Evolutionary conservation across 2,797 vertebrate species (phyloP).

Genomic region (Xerus rutilus): DNA sequence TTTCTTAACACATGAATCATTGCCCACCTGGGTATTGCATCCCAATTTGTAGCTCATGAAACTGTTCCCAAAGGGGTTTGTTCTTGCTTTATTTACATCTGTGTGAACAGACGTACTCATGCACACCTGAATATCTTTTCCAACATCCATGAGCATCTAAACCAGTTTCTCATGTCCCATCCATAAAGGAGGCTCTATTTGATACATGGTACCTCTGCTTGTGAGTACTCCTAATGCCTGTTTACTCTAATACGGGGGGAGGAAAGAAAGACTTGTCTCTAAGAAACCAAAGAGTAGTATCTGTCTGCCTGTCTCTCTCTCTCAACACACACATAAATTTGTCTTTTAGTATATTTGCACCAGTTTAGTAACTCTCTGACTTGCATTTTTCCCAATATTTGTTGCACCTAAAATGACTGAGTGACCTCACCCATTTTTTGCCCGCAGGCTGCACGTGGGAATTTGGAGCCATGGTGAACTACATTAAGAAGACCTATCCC

Average conservation of each 20-base stretch:
- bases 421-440: conserved; percentile 48
- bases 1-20: conserved; percentile 21
- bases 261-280: neutral
- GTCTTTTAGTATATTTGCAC: neutral
- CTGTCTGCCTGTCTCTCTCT: neutral
- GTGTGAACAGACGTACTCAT: neutral
- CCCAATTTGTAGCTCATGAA: neutral
- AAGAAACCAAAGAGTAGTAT: neutral
- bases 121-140: neutral
- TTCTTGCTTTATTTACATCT: neutral
- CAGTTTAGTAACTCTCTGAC: neutral
- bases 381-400: neutral
- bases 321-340: neutral
- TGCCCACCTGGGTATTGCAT: neutral
- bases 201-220: neutral
- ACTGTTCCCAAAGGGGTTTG: neutral
- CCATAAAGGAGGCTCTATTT: neutral
- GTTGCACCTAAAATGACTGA: neutral
- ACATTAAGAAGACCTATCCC: conserved; percentile 95
- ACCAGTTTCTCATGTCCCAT: neutral
- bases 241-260: neutral
- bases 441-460: conserved; percentile 97
- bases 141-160: neutral
- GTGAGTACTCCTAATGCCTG: neutral
- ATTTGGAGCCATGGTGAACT: conserved; percentile 97